Conservation (phyloP, 2,113 vertebrate species). For the Melanerpes formicivorus region DNA sequence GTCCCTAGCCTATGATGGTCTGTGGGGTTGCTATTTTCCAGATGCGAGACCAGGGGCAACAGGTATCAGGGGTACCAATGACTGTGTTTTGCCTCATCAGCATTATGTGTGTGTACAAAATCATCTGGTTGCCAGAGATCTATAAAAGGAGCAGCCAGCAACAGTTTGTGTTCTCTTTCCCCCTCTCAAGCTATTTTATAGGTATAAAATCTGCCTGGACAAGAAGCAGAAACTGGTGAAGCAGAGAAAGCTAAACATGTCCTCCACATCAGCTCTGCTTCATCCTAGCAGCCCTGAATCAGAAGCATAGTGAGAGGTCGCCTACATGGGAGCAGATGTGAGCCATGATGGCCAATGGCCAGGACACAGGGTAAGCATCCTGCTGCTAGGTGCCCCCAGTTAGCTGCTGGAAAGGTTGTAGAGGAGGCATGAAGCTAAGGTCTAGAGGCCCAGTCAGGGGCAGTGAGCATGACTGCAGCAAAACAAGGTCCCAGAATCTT, state of each 20-base stretch:
- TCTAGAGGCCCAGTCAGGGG: not conserved
- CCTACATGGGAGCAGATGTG: fast-evolving
- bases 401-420: not conserved
- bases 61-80: not conserved
- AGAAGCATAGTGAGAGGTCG: not conserved
- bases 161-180: not conserved
- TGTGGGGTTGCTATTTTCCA: no score
- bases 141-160: not conserved
- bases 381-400: not conserved
- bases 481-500: not conserved
- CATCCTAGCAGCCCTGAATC: not conserved
- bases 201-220: not conserved
- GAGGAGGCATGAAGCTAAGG: not conserved
- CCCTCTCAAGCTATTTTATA: not conserved
- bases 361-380: not conserved
- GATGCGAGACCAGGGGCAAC: not conserved
- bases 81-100: not conserved
- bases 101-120: not conserved
- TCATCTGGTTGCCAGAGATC: not conserved
- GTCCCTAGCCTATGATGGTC: no score
- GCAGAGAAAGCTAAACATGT: not conserved
- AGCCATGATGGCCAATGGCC: not conserved
- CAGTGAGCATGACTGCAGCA: not conserved
- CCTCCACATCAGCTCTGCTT: not conserved
- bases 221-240: not conserved